Evolutionary conservation across 2,888 invertebrate species (phyloP), one percentile per base, ranked within the genome.

Genomic region (Thymelicus lineola): DNA sequence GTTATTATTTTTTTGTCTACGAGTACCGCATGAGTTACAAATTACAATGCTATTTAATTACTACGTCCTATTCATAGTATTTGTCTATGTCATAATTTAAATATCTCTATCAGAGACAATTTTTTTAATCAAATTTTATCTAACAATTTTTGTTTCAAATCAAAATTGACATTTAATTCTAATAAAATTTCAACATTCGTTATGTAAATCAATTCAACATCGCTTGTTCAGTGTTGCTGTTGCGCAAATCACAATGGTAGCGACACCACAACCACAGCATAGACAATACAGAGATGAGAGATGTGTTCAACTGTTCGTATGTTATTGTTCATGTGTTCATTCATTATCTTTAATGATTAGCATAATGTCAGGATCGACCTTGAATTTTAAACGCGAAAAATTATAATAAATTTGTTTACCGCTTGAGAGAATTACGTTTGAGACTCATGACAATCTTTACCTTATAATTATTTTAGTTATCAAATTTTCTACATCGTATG

Each of bases 191-290:
- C 20, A 58, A 45, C n/a, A 64, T 70, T 57, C 45, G 46, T n/a
- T 48, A 48, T 50, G 46, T 50, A 64, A 70, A 55, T 66, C 38
- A n/a, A 48, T 64, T 59, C 35, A 50, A 65, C 17, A 28, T 17
- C 50, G 69, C 63, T 72, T 74, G 74, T 75, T 75, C 74, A 74
- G 72, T 9, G 59, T 45, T 20, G 42, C 42, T 42, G 38, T 74
- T 73, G 72, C 71, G 72, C 66, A 70, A 66, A 71, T 15, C 28
- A 69, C 59, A 72, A 69, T 66, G 57, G 69, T 62, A 35, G 62
- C 53, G 42, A 35, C 58, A 58, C 53, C 28, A 67, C 53, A 53
- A 28, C 61, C 28, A 28, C 3, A 28, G 28, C 28, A 28, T 28
- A 45, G 12, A 62, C 61, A 62, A 68, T 61, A 57, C 60, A 45